Evolutionary conservation across 2,888 invertebrate genomes (phyloP).

Genomic region (Mythimna pallens): DNA sequence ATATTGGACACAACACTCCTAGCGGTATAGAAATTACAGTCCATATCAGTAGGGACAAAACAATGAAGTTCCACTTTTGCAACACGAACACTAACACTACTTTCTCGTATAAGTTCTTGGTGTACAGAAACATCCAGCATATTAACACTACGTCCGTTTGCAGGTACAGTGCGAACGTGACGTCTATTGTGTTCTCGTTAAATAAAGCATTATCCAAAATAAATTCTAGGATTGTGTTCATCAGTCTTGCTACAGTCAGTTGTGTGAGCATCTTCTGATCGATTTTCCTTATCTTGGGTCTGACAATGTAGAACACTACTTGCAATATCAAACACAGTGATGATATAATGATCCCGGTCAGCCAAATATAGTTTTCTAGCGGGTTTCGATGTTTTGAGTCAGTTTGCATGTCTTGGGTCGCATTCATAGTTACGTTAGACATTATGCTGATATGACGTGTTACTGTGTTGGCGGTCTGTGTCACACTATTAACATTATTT

Average conservation of each 20-base stretch:
- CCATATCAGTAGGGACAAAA: conserved; percentile 72
- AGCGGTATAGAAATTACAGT: conserved; percentile 68
- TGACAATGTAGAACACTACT: conserved; percentile 66
- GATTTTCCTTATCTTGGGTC: conserved; percentile 74
- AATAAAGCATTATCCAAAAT: conserved; percentile 49
- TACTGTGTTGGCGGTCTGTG: not conserved
- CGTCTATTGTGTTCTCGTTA: conserved; percentile 19
- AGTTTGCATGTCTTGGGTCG: not conserved
- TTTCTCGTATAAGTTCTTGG: conserved; percentile 81
- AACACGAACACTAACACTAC: conserved; percentile 75
- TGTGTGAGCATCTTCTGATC: conserved; percentile 79
- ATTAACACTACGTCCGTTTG: conserved; percentile 77
- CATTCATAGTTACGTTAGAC: not conserved
- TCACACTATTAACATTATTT: not conserved
- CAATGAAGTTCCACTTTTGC: conserved; percentile 64
- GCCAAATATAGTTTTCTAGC: conserved; percentile 45
- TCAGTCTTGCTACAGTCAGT: conserved; percentile 74
- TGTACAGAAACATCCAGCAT: conserved; percentile 81
- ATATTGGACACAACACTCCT: conserved; percentile 62
- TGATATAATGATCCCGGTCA: conserved; percentile 73
- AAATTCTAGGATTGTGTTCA: conserved; percentile 73
- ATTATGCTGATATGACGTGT: conserved; percentile 2
- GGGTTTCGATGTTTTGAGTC: not conserved
- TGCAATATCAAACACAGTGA: conserved; percentile 71
- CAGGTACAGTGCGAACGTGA: conserved; percentile 67